Evolutionary conservation across 2,113 vertebrate species (phyloP), one percentile per base, ranked within the genome.

Genomic region (Barbus barbus): DNA sequence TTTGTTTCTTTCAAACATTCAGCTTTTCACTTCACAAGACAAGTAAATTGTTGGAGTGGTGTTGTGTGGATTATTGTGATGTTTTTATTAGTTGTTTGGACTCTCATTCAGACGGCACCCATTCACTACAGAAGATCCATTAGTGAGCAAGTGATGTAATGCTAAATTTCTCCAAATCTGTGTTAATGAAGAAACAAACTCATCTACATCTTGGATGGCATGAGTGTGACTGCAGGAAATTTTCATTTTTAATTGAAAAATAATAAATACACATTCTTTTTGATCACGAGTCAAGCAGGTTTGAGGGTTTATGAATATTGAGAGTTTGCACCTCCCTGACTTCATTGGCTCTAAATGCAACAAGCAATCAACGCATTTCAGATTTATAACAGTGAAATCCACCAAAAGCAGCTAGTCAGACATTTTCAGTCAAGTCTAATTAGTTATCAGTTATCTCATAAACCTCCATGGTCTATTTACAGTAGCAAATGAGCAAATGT

Each of bases 401-500:
- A 14, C 53, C 33, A 38, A 78, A 16, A 24, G 53, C 53, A 78
- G 8, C 1, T 78, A 60, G 53, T 24, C 22, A 60, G 31, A 58
- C 75, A 60, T 41, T 78, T n/a, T 60, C 12, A 60, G 22, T 38
- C 53, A 7, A 9, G 20, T 78, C 75, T 60, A 38, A 14, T 26
- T n/a, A n/a, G n/a, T n/a, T n/a, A n/a, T n/a, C n/a, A 72, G 51
- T n/a, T 78, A 78, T 63, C 26, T 26, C 14, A 60, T 83, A 78
- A 65, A 51, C 48, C 83, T 26, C 61, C 11, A 36, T 13, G 11
- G n/a, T 44, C 83, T 81, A 67, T 81, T 86, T 81, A 83, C 81
- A 67, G 80, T 16, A 53, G 85, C 44, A 86, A 82, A 86, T 71
- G 76, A 84, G 85, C 85, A 83, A 69, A 60, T 83, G 76, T 86